Evolutionary conservation across 2,888 invertebrate genomes (phyloP).

Genomic region (Agrochola litura): DNA sequence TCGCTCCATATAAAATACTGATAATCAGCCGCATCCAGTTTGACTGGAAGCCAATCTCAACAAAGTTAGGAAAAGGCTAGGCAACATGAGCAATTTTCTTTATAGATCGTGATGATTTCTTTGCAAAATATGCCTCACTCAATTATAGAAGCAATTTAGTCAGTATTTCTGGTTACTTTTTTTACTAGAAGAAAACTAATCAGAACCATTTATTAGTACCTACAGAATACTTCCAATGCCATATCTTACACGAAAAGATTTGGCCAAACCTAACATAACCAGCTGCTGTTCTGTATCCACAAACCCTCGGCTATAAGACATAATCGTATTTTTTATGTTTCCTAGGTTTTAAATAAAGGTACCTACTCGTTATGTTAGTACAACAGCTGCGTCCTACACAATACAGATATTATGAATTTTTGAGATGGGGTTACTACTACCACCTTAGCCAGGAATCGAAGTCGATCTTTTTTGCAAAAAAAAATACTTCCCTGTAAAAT

Average conservation of each 20-base stretch:
- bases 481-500: not conserved
- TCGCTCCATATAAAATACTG: too few species aligned
- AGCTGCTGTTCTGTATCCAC: constrained; percentile 14
- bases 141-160: not conserved
- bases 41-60: too few species aligned
- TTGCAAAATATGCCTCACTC: not conserved
- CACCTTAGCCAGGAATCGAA: too few species aligned
- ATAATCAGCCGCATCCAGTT: too few species aligned
- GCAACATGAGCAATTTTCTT: not conserved
- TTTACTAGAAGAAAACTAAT: not conserved
- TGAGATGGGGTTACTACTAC: not conserved
- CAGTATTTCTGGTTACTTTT: not conserved
- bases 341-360: constrained; percentile 42
- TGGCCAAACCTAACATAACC: not conserved
- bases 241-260: not conserved
- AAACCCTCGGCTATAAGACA: constrained; percentile 18
- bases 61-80: too few species aligned
- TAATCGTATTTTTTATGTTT: constrained; percentile 42
- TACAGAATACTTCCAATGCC: too few species aligned
- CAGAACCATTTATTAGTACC: not conserved
- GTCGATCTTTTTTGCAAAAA: not conserved
- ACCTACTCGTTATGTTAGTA: constrained; percentile 25
- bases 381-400: constrained; percentile 33
- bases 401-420: constrained; percentile 27
- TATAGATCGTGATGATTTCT: not conserved